These are phyloP conservation scores for Batillaria attramentaria DNA, from an alignment of 1,140 invertebrate species.

Conservation along the genomic window DNA sequence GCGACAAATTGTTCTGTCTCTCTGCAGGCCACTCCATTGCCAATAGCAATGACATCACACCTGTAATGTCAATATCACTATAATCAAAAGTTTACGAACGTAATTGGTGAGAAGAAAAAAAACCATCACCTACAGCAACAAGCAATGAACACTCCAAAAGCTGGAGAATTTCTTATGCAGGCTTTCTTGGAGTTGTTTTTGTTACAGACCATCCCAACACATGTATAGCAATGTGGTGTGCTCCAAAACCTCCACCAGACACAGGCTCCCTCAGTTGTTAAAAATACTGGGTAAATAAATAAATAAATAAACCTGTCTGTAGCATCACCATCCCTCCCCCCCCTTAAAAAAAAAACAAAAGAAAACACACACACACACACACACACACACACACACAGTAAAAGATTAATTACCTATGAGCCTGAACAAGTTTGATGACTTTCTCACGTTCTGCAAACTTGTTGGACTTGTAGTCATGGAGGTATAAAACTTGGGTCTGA, in stretches of 20 bases:
- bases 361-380: too few species aligned
- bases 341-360: too few species aligned
- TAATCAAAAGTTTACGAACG: too few species aligned
- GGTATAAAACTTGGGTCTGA: slow-evolving; percentile 79
- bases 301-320: too few species aligned
- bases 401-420: slow-evolving; percentile 48
- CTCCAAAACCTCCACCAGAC: neutral
- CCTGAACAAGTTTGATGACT: slow-evolving; percentile 35
- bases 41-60: slow-evolving; percentile 84
- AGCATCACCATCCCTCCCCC: too few species aligned
- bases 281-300: too few species aligned
- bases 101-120: too few species aligned
- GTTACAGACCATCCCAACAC: neutral
- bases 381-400: too few species aligned
- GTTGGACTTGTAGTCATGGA: slow-evolving; percentile 40
- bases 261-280: neutral
- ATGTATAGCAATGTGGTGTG: neutral
- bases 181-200: too few species aligned
- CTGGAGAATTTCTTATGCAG: too few species aligned
- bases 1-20: slow-evolving; percentile 86
- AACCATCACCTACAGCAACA: neutral
- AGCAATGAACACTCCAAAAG: neutral
- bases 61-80: too few species aligned
- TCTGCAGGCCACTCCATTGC: slow-evolving; percentile 90
- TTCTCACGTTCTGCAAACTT: slow-evolving; percentile 35